These are phyloP conservation scores for Rousettus leschenaultii DNA, from an alignment of 2,113 vertebrate species.

Conservation along the genomic window DNA sequence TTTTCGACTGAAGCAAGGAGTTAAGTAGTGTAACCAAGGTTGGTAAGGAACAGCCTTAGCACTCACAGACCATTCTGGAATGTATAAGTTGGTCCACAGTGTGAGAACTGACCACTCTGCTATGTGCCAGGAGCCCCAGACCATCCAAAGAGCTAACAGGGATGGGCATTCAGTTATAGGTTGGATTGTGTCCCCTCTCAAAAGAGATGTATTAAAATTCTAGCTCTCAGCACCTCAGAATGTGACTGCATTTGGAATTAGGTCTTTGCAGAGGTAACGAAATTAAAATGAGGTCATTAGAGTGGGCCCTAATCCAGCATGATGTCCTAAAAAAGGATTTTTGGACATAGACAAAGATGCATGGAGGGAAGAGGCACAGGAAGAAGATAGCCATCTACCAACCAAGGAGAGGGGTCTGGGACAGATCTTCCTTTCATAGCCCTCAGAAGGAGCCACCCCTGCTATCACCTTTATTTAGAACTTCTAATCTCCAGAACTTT, in stretches of 20 bases:
- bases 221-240: not conserved
- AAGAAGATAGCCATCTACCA: not conserved
- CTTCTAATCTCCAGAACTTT: not conserved
- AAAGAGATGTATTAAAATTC: not conserved
- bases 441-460: not conserved
- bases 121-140: not conserved
- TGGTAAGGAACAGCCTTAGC: not conserved
- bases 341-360: not conserved
- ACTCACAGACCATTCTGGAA: not conserved
- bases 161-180: not conserved
- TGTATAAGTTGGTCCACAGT: not conserved
- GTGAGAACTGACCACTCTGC: not conserved
- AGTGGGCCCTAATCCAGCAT: not conserved
- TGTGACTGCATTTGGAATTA: not conserved
- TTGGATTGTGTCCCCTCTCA: not conserved
- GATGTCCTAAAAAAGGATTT: not conserved
- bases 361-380: not conserved
- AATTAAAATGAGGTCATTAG: not conserved
- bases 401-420: not conserved
- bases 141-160: not conserved
- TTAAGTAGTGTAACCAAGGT: not conserved
- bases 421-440: not conserved
- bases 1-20: conserved; percentile 1
- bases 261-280: not conserved
- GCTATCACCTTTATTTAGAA: not conserved